A percentile compares a stretch with the other conserved stretches of the same genome.
phyloP scores from a whole-genome alignment of 2,113 vertebrate genomes.

The Sporophila hypoxantha region DNA sequence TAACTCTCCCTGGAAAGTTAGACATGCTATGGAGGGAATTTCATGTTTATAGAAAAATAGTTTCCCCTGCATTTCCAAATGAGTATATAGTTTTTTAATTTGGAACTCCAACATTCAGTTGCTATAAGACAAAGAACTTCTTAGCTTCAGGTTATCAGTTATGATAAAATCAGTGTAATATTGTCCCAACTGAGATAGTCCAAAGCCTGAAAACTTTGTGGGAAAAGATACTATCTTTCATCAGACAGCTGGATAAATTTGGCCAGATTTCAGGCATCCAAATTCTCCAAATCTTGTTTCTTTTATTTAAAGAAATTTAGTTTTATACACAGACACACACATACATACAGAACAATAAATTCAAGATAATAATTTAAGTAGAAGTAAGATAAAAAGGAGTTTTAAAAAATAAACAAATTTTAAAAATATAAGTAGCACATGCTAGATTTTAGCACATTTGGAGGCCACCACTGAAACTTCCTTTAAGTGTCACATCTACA shows the following conservation, averaged over 20 bases:
- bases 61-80: not conserved
- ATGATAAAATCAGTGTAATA: not conserved
- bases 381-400: not conserved
- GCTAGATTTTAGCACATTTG: not conserved
- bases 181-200: not conserved
- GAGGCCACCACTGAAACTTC: not conserved
- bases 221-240: not conserved
- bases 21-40: not conserved
- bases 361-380: not conserved
- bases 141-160: not conserved
- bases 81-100: not conserved
- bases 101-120: not conserved
- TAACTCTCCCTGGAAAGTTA: not conserved
- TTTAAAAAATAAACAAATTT: not conserved
- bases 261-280: not conserved
- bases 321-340: not conserved
- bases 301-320: not conserved
- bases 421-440: not conserved
- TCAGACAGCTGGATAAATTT: not conserved
- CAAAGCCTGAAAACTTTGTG: not conserved
- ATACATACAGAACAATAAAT: not conserved
- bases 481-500: not conserved
- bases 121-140: not conserved
- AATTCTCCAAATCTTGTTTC: not conserved
- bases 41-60: not conserved